These are phyloP conservation scores for Probosciger aterrimus DNA, from an alignment of 2,113 vertebrate genomes.

Conservation along the genomic window DNA sequence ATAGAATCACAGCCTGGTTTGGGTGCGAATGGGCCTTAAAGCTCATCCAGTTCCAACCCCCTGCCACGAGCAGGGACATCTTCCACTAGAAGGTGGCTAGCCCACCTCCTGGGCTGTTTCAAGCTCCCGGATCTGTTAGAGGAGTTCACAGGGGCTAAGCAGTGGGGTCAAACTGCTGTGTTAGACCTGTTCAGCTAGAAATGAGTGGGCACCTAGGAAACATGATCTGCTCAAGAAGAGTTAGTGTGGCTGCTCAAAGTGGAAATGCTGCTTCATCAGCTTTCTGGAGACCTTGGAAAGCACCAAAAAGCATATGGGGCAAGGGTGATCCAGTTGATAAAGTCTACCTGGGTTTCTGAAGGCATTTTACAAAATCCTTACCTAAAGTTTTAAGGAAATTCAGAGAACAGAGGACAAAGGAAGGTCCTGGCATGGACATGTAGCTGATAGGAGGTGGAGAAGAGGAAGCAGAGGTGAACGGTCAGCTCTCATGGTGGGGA, in stretches of 20 bases:
- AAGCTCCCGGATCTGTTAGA: not conserved
- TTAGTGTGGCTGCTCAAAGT: fast-evolving
- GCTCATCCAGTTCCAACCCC: not conserved
- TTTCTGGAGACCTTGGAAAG: not conserved
- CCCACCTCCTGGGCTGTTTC: not conserved
- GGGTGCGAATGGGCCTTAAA: not conserved
- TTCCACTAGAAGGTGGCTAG: not conserved
- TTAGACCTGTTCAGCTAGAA: not conserved
- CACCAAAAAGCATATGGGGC: not conserved
- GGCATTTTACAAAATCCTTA: not conserved
- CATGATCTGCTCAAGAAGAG: fast-evolving
- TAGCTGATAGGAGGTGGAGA: not conserved
- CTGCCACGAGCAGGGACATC: not conserved
- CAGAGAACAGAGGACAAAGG: not conserved
- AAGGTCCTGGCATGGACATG: not conserved
- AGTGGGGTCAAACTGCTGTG: fast-evolving
- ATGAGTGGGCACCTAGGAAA: not conserved
- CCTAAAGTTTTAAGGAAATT: not conserved
- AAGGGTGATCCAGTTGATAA: not conserved
- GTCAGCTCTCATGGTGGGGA: not conserved
- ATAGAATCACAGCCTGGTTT: not conserved
- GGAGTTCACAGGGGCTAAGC: fast-evolving
- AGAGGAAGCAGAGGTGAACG: not conserved
- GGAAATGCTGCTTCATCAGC: not conserved
- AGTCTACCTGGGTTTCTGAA: not conserved